Conservation (phyloP, 2,888 invertebrate genomes). For the Scaptomyza polygonia region DNA sequence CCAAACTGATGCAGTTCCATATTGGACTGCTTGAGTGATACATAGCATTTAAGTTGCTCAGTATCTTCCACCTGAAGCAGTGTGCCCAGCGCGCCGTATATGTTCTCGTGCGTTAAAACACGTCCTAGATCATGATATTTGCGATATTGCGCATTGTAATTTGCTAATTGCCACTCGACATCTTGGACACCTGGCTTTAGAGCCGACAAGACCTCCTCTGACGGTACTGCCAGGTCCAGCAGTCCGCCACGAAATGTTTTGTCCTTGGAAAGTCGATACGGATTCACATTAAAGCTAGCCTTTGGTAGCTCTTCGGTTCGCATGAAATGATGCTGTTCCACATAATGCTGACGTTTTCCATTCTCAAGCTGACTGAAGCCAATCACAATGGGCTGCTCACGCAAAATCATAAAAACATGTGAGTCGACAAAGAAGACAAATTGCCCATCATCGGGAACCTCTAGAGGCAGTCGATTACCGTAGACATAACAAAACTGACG, state of each 20-base stretch:
- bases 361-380: conserved; percentile 59
- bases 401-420: conserved; percentile 75
- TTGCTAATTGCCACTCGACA: conserved; percentile 43
- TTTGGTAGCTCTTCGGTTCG: conserved; percentile 71
- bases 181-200: conserved; percentile 50
- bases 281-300: conserved; percentile 66
- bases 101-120: conserved; percentile 58
- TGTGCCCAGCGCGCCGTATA: conserved; percentile 53
- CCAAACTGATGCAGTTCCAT: conserved; percentile 66
- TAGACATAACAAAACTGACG: conserved; percentile 77
- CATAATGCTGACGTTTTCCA: conserved; percentile 47
- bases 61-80: conserved; percentile 81
- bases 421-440: conserved; percentile 78
- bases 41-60: conserved; percentile 65
- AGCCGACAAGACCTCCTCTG: conserved; percentile 45
- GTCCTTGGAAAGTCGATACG: conserved; percentile 58
- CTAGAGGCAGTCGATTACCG: conserved; percentile 68
- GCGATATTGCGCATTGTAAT: conserved; percentile 57
- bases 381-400: conserved; percentile 81
- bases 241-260: conserved; percentile 45
- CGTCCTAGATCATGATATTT: conserved; percentile 56
- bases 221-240: conserved; percentile 47
- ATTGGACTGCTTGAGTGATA: conserved; percentile 60
- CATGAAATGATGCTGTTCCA: conserved; percentile 83
- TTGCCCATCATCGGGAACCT: conserved; percentile 48